These are phyloP conservation scores for Choristoneura rosaceana DNA, from an alignment of 2,888 invertebrate species.

Conservation along the genomic window DNA sequence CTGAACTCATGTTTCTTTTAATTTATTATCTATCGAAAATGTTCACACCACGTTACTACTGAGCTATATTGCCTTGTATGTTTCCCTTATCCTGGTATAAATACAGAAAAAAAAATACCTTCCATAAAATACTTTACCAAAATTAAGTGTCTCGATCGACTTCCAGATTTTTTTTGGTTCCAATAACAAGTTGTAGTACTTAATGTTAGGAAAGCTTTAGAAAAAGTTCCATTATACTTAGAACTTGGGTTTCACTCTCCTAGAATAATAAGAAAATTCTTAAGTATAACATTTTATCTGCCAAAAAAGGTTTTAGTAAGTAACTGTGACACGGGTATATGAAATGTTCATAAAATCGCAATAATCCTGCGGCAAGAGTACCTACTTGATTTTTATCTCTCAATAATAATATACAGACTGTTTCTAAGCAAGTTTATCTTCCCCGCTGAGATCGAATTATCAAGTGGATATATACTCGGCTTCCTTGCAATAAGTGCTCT, in stretches of 20 bases:
- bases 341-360: slow-evolving; percentile 6
- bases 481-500: slow-evolving; percentile 20
- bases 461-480: slow-evolving; percentile 17
- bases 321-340: neutral
- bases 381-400: slow-evolving; percentile 6
- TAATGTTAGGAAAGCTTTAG: neutral
- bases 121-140: no score
- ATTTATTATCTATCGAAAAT: no score
- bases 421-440: slow-evolving; percentile 29
- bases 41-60: no score
- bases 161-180: no score
- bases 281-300: neutral
- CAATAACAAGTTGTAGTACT: no score
- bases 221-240: neutral
- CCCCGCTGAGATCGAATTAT: slow-evolving; percentile 22
- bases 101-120: no score
- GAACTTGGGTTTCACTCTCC: neutral
- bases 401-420: slow-evolving; percentile 5
- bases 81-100: no score
- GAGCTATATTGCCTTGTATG: no score
- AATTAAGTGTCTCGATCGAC: no score
- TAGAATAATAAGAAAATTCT: neutral
- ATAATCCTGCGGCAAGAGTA: slow-evolving; percentile 6
- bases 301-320: neutral
- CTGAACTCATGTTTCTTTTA: no score